These are phyloP conservation scores for Heteromurus nitidus DNA, from an alignment of 2,888 invertebrate species.

Conservation along the genomic window DNA sequence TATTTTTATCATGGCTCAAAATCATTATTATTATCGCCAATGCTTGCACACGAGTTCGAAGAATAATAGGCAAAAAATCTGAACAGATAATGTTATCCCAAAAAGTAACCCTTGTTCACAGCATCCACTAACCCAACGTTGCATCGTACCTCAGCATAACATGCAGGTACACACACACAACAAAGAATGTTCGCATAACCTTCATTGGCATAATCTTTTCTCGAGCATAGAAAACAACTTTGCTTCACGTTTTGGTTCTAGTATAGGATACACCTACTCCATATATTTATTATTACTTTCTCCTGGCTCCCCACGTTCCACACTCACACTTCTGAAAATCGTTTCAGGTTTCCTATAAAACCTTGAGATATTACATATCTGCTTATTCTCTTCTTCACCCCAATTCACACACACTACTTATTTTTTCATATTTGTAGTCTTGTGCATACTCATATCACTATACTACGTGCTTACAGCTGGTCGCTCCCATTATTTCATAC, in stretches of 20 bases:
- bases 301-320: slow-evolving; percentile 27
- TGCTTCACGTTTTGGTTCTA: slow-evolving; percentile 3
- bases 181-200: slow-evolving; percentile 36
- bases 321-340: slow-evolving; percentile 54
- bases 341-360: slow-evolving; percentile 47
- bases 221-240: not conserved
- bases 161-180: slow-evolving; percentile 19
- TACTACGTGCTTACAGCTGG: not conserved
- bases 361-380: slow-evolving; percentile 13
- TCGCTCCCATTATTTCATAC: not conserved
- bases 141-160: slow-evolving; percentile 23
- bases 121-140: slow-evolving; percentile 25
- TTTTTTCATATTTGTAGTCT: not conserved
- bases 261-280: slow-evolving; percentile 12
- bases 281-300: slow-evolving; percentile 44
- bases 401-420: slow-evolving; percentile 26
- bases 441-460: not conserved
- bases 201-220: slow-evolving; percentile 21
- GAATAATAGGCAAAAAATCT: slow-evolving; percentile 23
- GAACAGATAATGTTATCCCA: slow-evolving; percentile 30
- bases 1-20: not conserved
- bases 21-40: slow-evolving; percentile 43
- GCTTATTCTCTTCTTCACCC: slow-evolving; percentile 15
- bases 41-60: slow-evolving; percentile 22
- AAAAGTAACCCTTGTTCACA: slow-evolving; percentile 33